Evolutionary conservation across 2,888 invertebrate species (phyloP).

Genomic region (Acanthosepion lycidas): DNA sequence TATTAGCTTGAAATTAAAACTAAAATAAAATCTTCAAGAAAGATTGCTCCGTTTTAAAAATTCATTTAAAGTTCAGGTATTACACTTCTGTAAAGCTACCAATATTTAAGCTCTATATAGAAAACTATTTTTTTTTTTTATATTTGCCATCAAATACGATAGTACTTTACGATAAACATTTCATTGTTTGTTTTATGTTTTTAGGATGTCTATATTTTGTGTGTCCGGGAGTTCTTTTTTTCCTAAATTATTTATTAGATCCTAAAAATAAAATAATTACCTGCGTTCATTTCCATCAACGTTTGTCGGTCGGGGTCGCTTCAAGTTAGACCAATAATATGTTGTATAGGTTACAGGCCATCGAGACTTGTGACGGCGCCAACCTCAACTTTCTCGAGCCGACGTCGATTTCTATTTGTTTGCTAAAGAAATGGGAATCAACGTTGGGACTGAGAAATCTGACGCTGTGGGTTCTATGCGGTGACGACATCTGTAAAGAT

Average conservation of each 20-base stretch:
- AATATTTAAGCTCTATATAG: too few relatives aligned
- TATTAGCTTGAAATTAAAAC: too few relatives aligned
- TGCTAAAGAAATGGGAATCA: background rate
- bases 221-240: background rate
- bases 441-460: background rate
- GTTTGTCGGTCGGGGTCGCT: background rate
- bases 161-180: too few relatives aligned
- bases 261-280: background rate
- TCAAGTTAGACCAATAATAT: background rate
- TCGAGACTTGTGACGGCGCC: background rate
- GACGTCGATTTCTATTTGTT: background rate
- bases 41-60: too few relatives aligned
- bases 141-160: too few relatives aligned
- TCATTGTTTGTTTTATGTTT: too few relatives aligned
- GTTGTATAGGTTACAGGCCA: background rate
- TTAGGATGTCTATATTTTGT: too few relatives aligned
- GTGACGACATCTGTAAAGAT: conserved; percentile 10
- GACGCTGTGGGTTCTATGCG: background rate
- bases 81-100: too few relatives aligned
- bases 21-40: too few relatives aligned
- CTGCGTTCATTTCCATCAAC: background rate
- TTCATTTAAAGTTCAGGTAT: too few relatives aligned
- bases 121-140: too few relatives aligned
- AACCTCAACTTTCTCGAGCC: background rate
- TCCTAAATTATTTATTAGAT: background rate